Evolutionary conservation across 2,113 vertebrate species (phyloP).

Genomic region (Cyanoramphus novaezelandiae): DNA sequence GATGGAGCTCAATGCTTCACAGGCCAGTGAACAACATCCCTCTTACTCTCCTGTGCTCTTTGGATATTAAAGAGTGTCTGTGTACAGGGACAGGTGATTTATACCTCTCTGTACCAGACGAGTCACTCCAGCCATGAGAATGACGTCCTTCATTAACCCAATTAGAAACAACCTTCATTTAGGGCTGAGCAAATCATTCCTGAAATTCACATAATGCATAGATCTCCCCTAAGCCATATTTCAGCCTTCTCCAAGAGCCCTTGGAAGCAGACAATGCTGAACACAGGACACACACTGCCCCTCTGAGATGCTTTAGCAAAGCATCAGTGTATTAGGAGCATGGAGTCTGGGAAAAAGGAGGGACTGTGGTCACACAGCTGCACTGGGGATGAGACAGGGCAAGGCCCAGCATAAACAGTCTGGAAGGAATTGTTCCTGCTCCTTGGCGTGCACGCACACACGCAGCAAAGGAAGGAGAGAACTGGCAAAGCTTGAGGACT

Average conservation of each 20-base stretch:
- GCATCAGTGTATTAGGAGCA: background rate
- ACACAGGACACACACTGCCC: background rate
- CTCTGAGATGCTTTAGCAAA: background rate
- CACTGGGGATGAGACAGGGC: background rate
- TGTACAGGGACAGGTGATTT: background rate
- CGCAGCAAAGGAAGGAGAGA: background rate
- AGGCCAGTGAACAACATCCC: background rate
- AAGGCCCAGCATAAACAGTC: background rate
- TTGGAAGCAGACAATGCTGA: background rate
- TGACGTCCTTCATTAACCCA: background rate
- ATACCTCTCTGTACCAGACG: background rate
- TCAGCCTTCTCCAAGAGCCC: background rate
- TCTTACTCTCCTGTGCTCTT: background rate
- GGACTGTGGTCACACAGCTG: background rate
- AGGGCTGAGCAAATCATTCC: background rate
- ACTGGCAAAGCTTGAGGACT: background rate
- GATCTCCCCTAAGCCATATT: background rate
- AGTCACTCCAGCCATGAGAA: background rate
- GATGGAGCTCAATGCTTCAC: background rate
- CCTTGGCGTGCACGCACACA: background rate
- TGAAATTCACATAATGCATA: background rate
- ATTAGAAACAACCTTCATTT: background rate
- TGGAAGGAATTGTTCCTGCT: constrained; percentile 15
- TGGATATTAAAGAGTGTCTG: background rate
- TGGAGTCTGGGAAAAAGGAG: background rate